Evolutionary conservation across 1,140 invertebrate genomes (phyloP).

Genomic region (Hypsibius dujardini): DNA sequence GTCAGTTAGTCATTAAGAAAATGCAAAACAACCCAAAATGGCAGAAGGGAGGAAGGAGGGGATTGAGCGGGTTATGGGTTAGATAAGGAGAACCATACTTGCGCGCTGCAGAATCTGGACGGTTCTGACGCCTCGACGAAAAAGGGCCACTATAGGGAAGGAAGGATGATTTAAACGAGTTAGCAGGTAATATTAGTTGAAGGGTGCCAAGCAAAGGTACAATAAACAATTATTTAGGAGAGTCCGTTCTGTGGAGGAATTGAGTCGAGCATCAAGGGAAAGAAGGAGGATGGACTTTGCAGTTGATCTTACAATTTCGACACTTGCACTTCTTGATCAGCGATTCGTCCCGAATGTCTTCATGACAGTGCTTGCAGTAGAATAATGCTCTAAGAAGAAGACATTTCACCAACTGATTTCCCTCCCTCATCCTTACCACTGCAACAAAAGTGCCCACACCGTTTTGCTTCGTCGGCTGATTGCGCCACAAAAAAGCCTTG

Average conservation of each 20-base stretch:
- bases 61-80: no score
- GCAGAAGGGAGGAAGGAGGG: no score
- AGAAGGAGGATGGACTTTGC: no score
- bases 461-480: constrained; percentile 98
- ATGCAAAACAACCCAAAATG: no score
- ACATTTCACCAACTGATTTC: not conserved
- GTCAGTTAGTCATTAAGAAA: no score
- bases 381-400: constrained; percentile 75
- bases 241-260: no score
- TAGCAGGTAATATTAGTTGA: no score
- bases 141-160: constrained; percentile 68
- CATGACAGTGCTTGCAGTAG: constrained; percentile 97
- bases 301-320: constrained; percentile 87
- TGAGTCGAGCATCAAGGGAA: no score
- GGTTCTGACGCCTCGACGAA: constrained; percentile 97
- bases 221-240: no score
- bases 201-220: no score
- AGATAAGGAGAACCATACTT: constrained; percentile 53
- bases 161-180: not conserved
- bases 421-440: no score
- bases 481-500: constrained; percentile 99
- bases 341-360: constrained; percentile 92
- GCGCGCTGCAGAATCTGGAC: constrained; percentile 90
- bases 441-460: constrained; percentile 40
- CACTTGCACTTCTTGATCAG: constrained; percentile 99